Evolutionary conservation across 37 sponge, comb jelly and placozoan genomes (phyloP).

Genomic region (Spongilla lacustris): DNA sequence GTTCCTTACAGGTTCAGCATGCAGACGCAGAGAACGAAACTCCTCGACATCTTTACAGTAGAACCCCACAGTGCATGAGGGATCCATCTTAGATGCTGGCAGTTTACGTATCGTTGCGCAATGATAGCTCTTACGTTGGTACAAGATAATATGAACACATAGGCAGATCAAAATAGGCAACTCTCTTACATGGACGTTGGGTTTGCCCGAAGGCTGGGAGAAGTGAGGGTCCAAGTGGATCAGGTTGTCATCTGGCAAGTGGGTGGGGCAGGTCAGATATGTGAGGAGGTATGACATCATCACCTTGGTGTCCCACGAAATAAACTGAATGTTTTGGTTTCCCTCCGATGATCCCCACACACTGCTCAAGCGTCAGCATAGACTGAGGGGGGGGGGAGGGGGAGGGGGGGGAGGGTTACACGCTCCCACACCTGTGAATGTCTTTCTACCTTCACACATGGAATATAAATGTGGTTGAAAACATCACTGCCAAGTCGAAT

Average conservation of each 20-base stretch:
- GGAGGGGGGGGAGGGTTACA: neutral
- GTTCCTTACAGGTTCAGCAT: neutral
- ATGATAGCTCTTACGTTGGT: constrained; percentile 74
- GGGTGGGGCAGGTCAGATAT: constrained; percentile 4
- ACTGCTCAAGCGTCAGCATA: constrained; percentile 81
- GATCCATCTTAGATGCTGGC: constrained; percentile 88
- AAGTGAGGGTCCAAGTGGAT: constrained; percentile 96
- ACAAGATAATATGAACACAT: neutral
- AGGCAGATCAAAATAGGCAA: neutral
- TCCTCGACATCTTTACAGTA: constrained; percentile 70
- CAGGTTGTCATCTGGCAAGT: constrained; percentile 74
- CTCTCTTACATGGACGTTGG: constrained; percentile 25
- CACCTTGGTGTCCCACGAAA: constrained; percentile 98
- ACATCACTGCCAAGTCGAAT: constrained; percentile 90
- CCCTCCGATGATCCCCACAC: constrained; percentile 97
- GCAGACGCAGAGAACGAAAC: constrained; percentile 49
- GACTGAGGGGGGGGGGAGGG: constrained; percentile 23
- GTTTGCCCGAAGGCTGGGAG: constrained; percentile 68
- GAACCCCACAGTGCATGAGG: constrained; percentile 94
- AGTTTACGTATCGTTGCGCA: constrained; percentile 84
- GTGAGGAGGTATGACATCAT: constrained; percentile 1
- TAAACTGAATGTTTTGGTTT: constrained; percentile 94
- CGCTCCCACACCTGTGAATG: neutral
- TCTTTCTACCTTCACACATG: constrained; percentile 79
- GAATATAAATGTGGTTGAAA: constrained; percentile 85